A percentile compares a stretch with the other conserved stretches of the same genome.
Evolutionary conservation across 2,797 vertebrate genomes (phyloP).

Genomic region (Hozukius guyotensis): DNA sequence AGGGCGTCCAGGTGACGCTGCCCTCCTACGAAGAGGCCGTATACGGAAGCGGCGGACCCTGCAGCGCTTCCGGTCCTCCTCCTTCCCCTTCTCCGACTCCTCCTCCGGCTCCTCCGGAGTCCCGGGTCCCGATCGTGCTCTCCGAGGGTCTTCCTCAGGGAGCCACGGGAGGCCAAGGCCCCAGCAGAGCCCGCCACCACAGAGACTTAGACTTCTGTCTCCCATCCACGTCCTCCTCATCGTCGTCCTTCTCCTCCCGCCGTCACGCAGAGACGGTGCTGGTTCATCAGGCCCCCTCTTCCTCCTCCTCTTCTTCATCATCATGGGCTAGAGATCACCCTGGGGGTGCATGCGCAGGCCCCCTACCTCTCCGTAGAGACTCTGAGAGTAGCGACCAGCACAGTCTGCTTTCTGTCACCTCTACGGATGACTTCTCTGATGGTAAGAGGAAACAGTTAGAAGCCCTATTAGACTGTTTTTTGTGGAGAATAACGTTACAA

Average conservation of each 20-base stretch:
- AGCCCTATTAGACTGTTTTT: not conserved
- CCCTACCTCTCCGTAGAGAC: conserved; percentile 88
- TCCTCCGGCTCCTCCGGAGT: conserved; percentile 76
- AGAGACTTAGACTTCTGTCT: conserved; percentile 87
- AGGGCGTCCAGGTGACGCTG: conserved; percentile 94
- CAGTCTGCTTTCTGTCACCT: conserved; percentile 94
- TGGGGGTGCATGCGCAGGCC: conserved; percentile 78
- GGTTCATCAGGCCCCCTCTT: conserved; percentile 90
- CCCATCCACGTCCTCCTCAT: conserved; percentile 82
- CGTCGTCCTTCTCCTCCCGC: conserved; percentile 72
- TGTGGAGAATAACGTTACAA: not conserved
- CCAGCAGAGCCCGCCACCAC: conserved; percentile 66
- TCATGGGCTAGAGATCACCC: conserved; percentile 87
- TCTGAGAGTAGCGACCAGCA: conserved; percentile 95
- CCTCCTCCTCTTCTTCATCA: conserved; percentile 74
- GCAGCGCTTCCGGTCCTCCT: conserved; percentile 82
- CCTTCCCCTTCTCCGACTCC: conserved; percentile 80
- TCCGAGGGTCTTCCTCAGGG: conserved; percentile 87
- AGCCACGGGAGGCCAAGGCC: conserved; percentile 73
- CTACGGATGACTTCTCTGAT: conserved; percentile 93
- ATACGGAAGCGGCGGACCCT: conserved; percentile 87
- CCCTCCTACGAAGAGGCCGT: conserved; percentile 98
- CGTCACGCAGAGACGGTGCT: conserved; percentile 92
- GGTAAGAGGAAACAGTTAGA: conserved; percentile 79
- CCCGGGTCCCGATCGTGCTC: conserved; percentile 94